Base-by-base conservation (phyloP, 2,113 vertebrate species). In the Collichthys lucidus region DNA sequence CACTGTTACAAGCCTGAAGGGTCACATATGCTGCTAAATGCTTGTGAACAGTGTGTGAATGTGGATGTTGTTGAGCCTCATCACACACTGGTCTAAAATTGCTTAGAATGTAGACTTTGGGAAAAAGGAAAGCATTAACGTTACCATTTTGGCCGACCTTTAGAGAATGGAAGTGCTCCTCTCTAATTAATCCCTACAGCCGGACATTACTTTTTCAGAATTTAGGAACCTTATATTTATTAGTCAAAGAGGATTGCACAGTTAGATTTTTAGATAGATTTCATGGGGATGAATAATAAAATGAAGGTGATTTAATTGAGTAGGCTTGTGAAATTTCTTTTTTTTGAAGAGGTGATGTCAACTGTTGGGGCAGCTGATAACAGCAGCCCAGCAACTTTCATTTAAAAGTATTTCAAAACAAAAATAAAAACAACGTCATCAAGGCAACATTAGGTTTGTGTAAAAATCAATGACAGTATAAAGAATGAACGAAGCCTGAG, bases 21-120 rank as follows among this genome's bases (percentile, higher is more conserved):
- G 66, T 71, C 12, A 24, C 63, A 81, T 19, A 46, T 46, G 46
- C 66, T 40, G 76, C 50, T 31, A 47, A 88, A 77, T n/a, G 61
- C 42, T 22, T 69, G 20, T 55, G 11, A 77, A 56, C 64, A 63
- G 49, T 31, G 63, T 71, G 17, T 46, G 29, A 56, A 55, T 72
- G 47, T 50, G 8, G 31, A 72, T 29, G 52, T 53, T 68, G 55
- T 26, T 64, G 15, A 67, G n/a, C 55, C 56, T 64, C 15, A 67
- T 55, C 62, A 53, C 35, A 53, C 35, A 60, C 14, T 1, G 1
- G 16, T 47, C 20, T 31, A 29, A 56, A 70, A 80, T 4, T 17
- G 31, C 24, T 17, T 20, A 29, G 31, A 75, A 42, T 7, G 5
- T n/a, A 8, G 42, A 40, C 35, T 68, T 10, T 29, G 29, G 17